These are phyloP conservation scores for Machimus atricapillus DNA, from an alignment of 2,888 invertebrate genomes.

Conservation along the genomic window DNA sequence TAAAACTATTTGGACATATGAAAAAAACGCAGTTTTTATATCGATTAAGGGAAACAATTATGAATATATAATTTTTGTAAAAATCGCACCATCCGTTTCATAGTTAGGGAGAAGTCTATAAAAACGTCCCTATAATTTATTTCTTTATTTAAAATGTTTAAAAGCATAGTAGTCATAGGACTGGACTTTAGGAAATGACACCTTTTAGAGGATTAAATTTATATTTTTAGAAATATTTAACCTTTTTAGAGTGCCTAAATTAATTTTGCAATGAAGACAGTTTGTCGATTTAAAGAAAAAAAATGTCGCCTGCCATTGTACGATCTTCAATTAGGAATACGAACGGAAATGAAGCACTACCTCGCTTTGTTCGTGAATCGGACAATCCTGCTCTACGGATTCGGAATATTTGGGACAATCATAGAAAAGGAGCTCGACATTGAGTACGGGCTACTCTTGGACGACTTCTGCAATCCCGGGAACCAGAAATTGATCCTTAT, in stretches of 20 bases:
- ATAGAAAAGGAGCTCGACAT: not conserved
- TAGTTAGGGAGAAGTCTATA: too few relatives aligned
- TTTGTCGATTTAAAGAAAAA: not conserved
- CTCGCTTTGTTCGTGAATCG: conserved; percentile 3
- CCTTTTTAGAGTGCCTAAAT: not conserved
- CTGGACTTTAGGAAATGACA: not conserved
- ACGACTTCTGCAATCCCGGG: conserved; percentile 13
- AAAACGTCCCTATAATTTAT: too few relatives aligned
- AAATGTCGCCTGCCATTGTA: not conserved
- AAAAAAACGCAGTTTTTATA: too few relatives aligned
- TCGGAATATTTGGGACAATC: conserved; percentile 12
- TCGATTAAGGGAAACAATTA: too few relatives aligned
- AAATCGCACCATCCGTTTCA: too few relatives aligned
- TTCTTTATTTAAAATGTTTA: too few relatives aligned
- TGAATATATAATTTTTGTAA: too few relatives aligned
- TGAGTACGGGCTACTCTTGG: not conserved
- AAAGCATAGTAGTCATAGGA: not conserved
- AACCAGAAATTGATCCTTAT: not conserved
- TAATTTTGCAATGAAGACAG: not conserved
- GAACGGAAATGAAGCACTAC: not conserved
- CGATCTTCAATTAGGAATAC: not conserved
- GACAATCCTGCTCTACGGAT: not conserved
- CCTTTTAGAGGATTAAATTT: not conserved
- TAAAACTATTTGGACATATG: too few relatives aligned
- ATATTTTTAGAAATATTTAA: not conserved